Base-by-base conservation (phyloP, 2,113 vertebrate species). In the Galeopterus variegatus region DNA sequence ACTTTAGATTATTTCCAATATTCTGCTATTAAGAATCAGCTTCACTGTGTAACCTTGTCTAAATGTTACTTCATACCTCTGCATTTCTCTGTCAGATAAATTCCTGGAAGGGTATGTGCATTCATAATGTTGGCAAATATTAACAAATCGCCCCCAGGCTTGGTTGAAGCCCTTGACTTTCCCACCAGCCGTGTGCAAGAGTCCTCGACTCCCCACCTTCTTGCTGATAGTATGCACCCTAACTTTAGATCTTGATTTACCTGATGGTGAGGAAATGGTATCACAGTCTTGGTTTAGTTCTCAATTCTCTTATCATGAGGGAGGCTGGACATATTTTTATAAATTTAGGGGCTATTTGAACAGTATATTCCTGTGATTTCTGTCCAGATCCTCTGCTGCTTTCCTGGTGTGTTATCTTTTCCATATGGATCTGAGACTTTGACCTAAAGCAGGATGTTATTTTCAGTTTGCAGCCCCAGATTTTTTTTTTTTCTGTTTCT, bases 71-170 rank as follows among this genome's bases (percentile, higher is more conserved):
- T 48, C 6, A 5, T 4, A 5, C 48, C 50, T 1, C 17, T 33
- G 62, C 8, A 0, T 4, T 6, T 28, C n/a, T 86, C 36, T 94
- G 72, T 4, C 54, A 72, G 24, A 26, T 41, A 3, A 79, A 33
- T 41, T 62, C 64, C 62, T 26, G 72, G n/a, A 21, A 19, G 33
- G 33, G 58, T 15, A 41, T 52, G 45, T 26, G 10, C 31, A 1
- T 33, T 77, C 12, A 0, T 52, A 18, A n/a, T 0, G 0, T 0
- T 79, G 72, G 33, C 58, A 48, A 11, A 65, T 33, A 23, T 0
- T 79, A 64, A 41, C 58, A 48, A 11, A 65, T 33, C 23, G 12
- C 48, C 56, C 52, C 12, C 28, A 5, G 12, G 17, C 24, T 31
- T 11, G 69, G 70, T 0, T 13, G 33, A 9, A 52, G 69, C 70